A percentile compares a stretch with the other conserved stretches of the same genome.
phyloP scores from a whole-genome alignment of 2,888 invertebrate genomes.

The Meteorus colon region DNA sequence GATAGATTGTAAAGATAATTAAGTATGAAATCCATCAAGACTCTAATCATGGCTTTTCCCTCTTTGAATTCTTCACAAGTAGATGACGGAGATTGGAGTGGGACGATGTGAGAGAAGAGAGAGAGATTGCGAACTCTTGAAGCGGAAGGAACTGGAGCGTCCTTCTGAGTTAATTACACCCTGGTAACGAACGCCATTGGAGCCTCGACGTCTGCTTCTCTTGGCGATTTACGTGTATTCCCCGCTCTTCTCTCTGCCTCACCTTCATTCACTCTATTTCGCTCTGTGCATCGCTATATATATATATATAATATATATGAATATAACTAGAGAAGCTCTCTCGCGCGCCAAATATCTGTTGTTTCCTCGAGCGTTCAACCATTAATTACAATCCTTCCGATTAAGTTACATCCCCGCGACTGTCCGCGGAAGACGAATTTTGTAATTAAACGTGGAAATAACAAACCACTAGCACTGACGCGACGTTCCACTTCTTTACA shows the following conservation, averaged over 20 bases:
- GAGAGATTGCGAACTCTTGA: slow-evolving; percentile 47
- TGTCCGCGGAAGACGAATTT: slow-evolving; percentile 38
- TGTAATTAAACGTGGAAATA: slow-evolving; percentile 31
- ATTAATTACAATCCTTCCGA: slow-evolving; percentile 52
- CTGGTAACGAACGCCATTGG: slow-evolving; percentile 54
- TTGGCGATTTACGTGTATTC: slow-evolving; percentile 64
- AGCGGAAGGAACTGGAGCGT: slow-evolving; percentile 61
- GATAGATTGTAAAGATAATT: slow-evolving; percentile 35
- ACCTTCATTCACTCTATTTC: slow-evolving; percentile 8
- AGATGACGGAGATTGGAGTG: slow-evolving; percentile 19
- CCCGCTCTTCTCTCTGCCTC: neutral
- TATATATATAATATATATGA: neutral
- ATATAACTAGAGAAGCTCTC: slow-evolving; percentile 13
- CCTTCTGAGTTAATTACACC: slow-evolving; percentile 64
- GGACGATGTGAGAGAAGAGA: slow-evolving; percentile 23
- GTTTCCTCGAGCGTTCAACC: slow-evolving; percentile 47
- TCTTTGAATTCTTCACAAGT: slow-evolving; percentile 18
- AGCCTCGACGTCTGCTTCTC: slow-evolving; percentile 55
- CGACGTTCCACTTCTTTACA: neutral
- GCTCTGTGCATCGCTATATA: neutral
- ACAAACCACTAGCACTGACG: neutral
- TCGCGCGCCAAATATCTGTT: slow-evolving; percentile 56
- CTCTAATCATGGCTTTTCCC: slow-evolving; percentile 37
- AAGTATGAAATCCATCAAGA: slow-evolving; percentile 40
- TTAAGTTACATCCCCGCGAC: slow-evolving; percentile 29